Base-by-base conservation (phyloP, 2,113 vertebrate species). In the Heliornis fulica region DNA sequence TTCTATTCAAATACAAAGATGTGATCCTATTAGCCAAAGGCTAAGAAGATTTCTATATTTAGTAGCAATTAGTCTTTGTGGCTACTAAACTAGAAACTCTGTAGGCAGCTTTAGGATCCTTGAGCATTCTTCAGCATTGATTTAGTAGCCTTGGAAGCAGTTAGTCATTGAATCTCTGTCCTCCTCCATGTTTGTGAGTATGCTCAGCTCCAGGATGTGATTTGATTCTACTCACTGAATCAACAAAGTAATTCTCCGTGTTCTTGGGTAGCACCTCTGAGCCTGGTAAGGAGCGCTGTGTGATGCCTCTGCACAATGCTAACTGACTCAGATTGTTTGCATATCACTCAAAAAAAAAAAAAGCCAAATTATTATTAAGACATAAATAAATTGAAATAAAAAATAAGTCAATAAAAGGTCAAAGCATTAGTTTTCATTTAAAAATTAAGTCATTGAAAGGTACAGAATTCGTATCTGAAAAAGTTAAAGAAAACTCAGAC, bases 1-100 rank as follows among this genome's bases (percentile, higher is more conserved):
- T 70, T 87, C 48, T 83, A 10, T 85, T 93, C 54, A 75, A 57
- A 64, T 54, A 61, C 15, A 69, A 50, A 82, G 43, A 11, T 1
- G 0, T 77, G 83, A 85, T 91, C 74, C 77, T 80, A 38, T 50
- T 94, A 95, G 76, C 25, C 18, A 60, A 70, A 72, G 46, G 71
- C 46, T 89, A 65, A 82, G 72, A 81, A 41, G 78, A 85, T 91
- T 88, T 85, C 61, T 80, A 19, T 77, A 10, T 95, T 91, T 96
- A 87, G 75, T 53, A 87, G 36, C 56, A 78, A n/a, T 87, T 96
- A 89, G 46, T 74, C 50, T 79, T 92, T 76, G 60, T 32, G 32
- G 40, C 36, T 92, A 50, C 53, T 91, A 25, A 89, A 60, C 40
- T 46, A 78, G 45, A 78, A 84, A 50, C 48, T 60, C 28, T 6